Conservation (phyloP, 2,797 vertebrate species). For the Chrysolophus pictus region DNA sequence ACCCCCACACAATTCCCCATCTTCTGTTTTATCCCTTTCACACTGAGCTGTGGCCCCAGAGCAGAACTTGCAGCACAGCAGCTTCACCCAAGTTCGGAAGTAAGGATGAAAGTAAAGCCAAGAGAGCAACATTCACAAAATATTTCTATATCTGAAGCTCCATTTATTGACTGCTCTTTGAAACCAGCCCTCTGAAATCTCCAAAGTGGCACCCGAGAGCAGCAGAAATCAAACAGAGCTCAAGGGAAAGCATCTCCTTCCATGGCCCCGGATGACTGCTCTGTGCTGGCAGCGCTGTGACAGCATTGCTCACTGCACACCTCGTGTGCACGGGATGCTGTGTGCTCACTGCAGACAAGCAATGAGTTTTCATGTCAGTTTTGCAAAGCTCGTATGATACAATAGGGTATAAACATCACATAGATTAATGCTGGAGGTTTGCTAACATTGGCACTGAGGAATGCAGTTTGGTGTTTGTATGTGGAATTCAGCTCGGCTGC, state of each 20-base stretch:
- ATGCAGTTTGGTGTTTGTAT: background rate
- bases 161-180: background rate
- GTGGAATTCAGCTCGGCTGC: background rate
- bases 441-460: rapidly evolving
- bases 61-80: background rate
- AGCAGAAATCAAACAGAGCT: background rate
- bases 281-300: background rate
- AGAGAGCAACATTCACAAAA: background rate
- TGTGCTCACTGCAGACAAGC: background rate
- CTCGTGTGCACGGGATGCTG: rapidly evolving
- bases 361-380: rapidly evolving
- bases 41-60: background rate
- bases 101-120: background rate
- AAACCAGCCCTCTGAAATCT: background rate
- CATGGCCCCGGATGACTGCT: background rate
- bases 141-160: background rate
- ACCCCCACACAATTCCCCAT: background rate
- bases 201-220: background rate
- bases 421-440: rapidly evolving
- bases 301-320: background rate
- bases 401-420: rapidly evolving
- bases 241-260: background rate
- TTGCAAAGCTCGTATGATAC: rapidly evolving
- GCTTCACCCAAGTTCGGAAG: background rate
- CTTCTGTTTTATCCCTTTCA: background rate